A percentile compares a stretch with the other conserved stretches of the same genome.
phyloP scores from a whole-genome alignment of 2,113 vertebrate species.

The Eupsittula cactorum region DNA sequence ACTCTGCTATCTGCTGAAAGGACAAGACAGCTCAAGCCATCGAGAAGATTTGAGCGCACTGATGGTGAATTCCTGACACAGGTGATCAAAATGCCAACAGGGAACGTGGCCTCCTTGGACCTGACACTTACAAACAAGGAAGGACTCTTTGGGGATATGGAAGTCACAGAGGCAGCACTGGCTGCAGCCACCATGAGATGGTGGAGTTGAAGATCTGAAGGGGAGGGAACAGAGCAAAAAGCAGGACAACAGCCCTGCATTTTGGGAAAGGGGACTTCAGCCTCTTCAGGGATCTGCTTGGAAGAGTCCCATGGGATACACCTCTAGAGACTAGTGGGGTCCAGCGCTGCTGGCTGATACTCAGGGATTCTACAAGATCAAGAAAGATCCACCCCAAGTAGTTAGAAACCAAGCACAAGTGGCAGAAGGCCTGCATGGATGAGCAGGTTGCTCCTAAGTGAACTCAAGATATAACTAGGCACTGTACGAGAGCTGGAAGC shows the following conservation, averaged over 20 bases:
- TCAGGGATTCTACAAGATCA: neutral
- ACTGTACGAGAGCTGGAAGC: neutral
- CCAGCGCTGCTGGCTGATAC: neutral
- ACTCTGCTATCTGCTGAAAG: neutral
- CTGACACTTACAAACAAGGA: neutral
- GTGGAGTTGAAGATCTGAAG: neutral
- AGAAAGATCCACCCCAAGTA: neutral
- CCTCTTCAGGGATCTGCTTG: neutral
- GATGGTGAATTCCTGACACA: neutral
- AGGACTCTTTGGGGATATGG: neutral
- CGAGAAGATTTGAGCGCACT: neutral
- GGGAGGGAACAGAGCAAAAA: neutral
- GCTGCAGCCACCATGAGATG: neutral
- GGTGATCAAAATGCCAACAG: neutral
- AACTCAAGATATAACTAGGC: neutral
- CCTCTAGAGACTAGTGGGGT: neutral
- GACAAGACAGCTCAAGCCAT: neutral
- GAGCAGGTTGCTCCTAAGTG: neutral
- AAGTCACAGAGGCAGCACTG: neutral
- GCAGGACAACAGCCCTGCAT: neutral
- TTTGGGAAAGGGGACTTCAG: neutral
- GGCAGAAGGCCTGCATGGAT: neutral
- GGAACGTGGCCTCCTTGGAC: neutral
- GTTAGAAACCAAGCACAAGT: neutral
- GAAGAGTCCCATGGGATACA: neutral